Base-by-base conservation (phyloP, 2,888 invertebrate species). In the Trisateles emortualis region DNA sequence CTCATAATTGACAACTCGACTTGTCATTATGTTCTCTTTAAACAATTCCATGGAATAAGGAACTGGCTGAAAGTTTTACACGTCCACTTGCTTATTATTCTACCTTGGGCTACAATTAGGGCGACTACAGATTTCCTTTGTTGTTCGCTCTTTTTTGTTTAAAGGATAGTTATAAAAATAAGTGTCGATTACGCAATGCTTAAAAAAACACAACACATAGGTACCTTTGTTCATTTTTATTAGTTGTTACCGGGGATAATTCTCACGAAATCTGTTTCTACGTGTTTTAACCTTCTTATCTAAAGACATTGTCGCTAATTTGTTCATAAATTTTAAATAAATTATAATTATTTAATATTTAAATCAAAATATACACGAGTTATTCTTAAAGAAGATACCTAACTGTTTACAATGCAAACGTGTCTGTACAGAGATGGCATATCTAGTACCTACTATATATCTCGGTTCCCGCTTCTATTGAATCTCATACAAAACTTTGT, bases 1-100 rank as follows among this genome's bases (percentile, higher is more conserved):
- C 86, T 88, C 87, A 88, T 92, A 92, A 92, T 90, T 89, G 90
- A 91, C 90, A 89, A 87, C 83, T 86, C 79, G 78, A 83, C 83
- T 88, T 87, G 87, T 90, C 89, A 88, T 91, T 90, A 90, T 84
- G 82, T 79, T 83, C 82, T 86, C 82, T 87, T 87, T 85, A 84
- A 87, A 89, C 85, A 86, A 88, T 84, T 72, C 55, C 58, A 57
- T 58, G 45, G 68, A 71, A 66, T 64, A 58, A 67, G 61, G 47
- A 47, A 55, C 50, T 46, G 49, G 59, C 67, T 66, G 56, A 68
- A 67, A 62, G 59, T 48, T 45, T 46, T 61, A 42, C 35, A 58
- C 54, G 44, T 56, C 46, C 40, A 53, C 52, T 19, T 30, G 54
- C 44, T 59, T 60, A 65, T 66, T 59, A 55, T 53, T 57, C 60